Evolutionary conservation across 2,797 vertebrate genomes (phyloP).

Genomic region (Atherinosoma microstoma): DNA sequence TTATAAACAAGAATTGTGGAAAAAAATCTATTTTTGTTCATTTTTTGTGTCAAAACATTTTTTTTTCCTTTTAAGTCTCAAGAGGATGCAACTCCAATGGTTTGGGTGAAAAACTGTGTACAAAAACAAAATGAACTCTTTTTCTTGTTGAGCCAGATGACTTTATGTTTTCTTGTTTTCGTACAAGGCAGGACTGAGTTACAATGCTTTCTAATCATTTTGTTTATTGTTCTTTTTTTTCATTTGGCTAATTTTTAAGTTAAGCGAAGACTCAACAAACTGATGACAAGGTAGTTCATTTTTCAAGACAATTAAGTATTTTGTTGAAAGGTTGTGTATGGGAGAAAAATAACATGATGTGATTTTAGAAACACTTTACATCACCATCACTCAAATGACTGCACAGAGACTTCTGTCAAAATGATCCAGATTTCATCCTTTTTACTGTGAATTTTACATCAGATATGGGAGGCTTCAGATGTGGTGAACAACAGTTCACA

Average conservation of each 20-base stretch:
- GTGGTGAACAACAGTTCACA: conserved; percentile 10
- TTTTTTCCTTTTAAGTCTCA: neutral
- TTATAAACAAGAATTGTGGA: neutral
- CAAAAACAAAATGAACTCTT: neutral
- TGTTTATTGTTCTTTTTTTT: neutral
- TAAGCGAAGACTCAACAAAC: conserved; percentile 1
- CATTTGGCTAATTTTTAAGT: conserved; percentile 3
- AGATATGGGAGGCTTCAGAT: conserved; percentile 1
- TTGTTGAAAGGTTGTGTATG: conserved; percentile 1
- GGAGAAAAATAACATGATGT: conserved; percentile 4
- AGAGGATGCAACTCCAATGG: neutral
- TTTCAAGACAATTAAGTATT: neutral
- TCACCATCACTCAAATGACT: conserved; percentile 14
- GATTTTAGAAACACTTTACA: neutral
- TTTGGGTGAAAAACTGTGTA: neutral
- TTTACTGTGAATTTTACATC: conserved; percentile 4
- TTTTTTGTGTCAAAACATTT: neutral
- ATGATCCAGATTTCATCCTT: conserved; percentile 20
- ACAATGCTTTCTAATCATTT: neutral
- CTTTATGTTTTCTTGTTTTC: neutral
- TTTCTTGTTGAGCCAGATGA: neutral
- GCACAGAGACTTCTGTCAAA: conserved; percentile 18
- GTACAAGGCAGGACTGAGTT: neutral
- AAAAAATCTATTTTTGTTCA: neutral
- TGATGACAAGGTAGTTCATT: neutral